Conservation (phyloP, 35 echinoderm and acorn worm species). For the Holothuria glaberrima region DNA sequence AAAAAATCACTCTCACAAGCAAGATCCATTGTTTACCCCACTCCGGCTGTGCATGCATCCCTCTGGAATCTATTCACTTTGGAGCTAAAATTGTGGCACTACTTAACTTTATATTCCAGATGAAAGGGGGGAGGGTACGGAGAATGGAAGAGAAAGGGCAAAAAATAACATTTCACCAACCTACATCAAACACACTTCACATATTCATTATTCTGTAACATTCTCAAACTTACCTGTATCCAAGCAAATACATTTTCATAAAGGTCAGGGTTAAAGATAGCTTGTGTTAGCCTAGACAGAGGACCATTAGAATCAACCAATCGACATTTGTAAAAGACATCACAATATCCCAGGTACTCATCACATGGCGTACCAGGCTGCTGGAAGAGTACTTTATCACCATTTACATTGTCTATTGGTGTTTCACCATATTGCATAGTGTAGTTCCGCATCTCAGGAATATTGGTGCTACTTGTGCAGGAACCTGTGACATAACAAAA, state of each 20-base stretch:
- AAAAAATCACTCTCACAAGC: no score
- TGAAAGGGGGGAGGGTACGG: no score
- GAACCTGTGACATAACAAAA: background rate
- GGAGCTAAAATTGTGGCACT: no score
- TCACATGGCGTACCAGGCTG: conserved; percentile 90
- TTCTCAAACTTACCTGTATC: conserved; percentile 70
- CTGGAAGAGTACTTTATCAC: conserved; percentile 63
- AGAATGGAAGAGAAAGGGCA: no score
- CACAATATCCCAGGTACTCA: conserved; percentile 88
- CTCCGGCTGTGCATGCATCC: no score
- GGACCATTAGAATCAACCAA: conserved; percentile 91
- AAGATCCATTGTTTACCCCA: no score
- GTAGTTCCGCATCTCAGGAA: conserved; percentile 54
- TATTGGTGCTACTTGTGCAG: conserved; percentile 68
- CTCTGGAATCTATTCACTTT: no score
- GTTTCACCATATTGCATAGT: conserved; percentile 62
- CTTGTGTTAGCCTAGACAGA: conserved; percentile 81
- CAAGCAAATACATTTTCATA: conserved; percentile 88
- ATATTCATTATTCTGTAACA: no score
- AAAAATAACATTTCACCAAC: no score
- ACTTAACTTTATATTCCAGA: no score
- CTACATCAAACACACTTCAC: no score
- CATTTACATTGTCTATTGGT: background rate
- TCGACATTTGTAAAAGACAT: conserved; percentile 95
- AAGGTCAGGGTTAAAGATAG: conserved; percentile 89